Evolutionary conservation across 2,888 invertebrate genomes (phyloP).

Genomic region (Mantis religiosa): DNA sequence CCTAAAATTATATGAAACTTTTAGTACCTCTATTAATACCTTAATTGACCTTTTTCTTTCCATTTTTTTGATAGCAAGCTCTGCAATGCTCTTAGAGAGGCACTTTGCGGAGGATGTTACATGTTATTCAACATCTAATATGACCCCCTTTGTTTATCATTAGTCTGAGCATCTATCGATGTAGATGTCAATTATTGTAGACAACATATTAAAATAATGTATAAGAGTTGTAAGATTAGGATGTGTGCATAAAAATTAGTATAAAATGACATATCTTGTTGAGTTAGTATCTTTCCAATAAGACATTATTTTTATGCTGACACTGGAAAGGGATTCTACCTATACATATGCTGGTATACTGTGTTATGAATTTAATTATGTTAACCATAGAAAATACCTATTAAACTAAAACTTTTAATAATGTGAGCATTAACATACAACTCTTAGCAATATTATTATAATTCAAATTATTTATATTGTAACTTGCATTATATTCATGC

Average conservation of each 20-base stretch:
- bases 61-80: no score
- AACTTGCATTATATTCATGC: background rate
- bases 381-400: background rate
- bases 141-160: background rate
- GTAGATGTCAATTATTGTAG: background rate
- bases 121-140: background rate
- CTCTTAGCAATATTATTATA: background rate
- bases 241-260: background rate
- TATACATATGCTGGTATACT: background rate
- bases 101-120: background rate
- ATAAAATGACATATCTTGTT: background rate
- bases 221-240: background rate
- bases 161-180: background rate
- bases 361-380: background rate
- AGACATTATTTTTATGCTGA: background rate
- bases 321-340: background rate
- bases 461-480: background rate
- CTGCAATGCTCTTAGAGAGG: background rate
- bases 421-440: background rate
- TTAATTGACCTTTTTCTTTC: no score
- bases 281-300: background rate
- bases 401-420: background rate
- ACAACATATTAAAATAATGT: background rate
- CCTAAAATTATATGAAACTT: no score
- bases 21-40: no score